phyloP scores from a whole-genome alignment of 2,113 vertebrate genomes.

The Phrynocephalus versicolor region DNA sequence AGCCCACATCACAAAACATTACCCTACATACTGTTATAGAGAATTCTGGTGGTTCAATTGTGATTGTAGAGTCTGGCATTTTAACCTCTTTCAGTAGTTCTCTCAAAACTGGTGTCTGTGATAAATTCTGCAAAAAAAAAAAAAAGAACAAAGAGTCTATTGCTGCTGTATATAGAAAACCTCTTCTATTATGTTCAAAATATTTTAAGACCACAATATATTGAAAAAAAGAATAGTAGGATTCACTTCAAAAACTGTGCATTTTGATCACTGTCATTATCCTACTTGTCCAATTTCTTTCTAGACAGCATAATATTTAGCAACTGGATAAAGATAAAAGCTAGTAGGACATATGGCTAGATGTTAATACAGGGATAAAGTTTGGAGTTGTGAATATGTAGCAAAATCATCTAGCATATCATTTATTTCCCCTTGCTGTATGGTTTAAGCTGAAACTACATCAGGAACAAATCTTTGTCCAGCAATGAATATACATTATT shows the following conservation, averaged over 20 bases:
- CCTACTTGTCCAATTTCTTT: not conserved
- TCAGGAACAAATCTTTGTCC: not conserved
- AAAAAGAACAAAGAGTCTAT: not conserved
- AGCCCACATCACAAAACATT: not conserved
- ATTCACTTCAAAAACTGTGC: not conserved
- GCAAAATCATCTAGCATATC: not conserved
- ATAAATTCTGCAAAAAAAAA: slow-evolving; percentile 83
- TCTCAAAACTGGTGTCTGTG: slow-evolving; percentile 88
- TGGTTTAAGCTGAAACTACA: not conserved
- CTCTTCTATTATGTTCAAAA: not conserved
- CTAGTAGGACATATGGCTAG: no score
- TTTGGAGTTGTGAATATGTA: not conserved
- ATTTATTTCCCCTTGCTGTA: not conserved
- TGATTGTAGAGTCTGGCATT: slow-evolving; percentile 77
- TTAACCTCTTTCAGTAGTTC: slow-evolving; percentile 83
- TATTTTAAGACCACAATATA: not conserved
- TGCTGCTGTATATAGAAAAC: not conserved
- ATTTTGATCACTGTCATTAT: not conserved
- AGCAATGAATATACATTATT: no score
- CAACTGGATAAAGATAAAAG: not conserved
- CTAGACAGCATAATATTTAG: not conserved
- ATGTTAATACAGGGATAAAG: not conserved
- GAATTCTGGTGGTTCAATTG: slow-evolving; percentile 77
- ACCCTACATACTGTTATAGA: slow-evolving; percentile 67
- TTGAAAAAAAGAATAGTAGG: not conserved